Evolutionary conservation across 2,888 invertebrate genomes (phyloP).

Genomic region (Drosophila neoperkinsi): DNA sequence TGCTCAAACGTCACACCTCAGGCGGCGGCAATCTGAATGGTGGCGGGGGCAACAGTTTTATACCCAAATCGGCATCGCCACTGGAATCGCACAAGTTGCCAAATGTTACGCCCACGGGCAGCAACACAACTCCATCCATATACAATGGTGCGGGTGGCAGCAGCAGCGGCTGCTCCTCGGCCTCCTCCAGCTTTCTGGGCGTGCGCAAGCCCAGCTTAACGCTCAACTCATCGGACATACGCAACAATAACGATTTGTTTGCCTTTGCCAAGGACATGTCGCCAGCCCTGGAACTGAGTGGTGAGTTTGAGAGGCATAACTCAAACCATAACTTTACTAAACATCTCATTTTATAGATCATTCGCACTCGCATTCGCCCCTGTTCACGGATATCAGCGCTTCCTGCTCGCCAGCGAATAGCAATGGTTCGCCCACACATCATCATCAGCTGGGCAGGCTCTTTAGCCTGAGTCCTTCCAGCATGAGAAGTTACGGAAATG

Average conservation of each 20-base stretch:
- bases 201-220: constrained; percentile 83
- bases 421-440: constrained; percentile 82
- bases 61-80: constrained; percentile 80
- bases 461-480: constrained; percentile 83
- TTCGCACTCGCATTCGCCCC: constrained; percentile 73
- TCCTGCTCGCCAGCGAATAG: constrained; percentile 81
- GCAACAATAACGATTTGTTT: constrained; percentile 83
- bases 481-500: constrained; percentile 82
- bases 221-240: constrained; percentile 82
- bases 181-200: constrained; percentile 70
- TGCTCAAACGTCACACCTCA: constrained; percentile 68
- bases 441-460: constrained; percentile 80
- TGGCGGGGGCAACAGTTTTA: constrained; percentile 30
- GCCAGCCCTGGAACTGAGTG: constrained; percentile 77
- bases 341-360: constrained; percentile 19
- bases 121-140: constrained; percentile 36
- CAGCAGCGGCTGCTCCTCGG: constrained; percentile 34
- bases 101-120: constrained; percentile 62
- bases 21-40: constrained; percentile 4
- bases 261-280: constrained; percentile 83
- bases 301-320: constrained; percentile 49
- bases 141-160: constrained; percentile 45
- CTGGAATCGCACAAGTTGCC: constrained; percentile 80
- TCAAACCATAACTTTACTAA: background rate
- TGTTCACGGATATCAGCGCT: constrained; percentile 78